These are phyloP conservation scores for Haliclystus octoradiatus DNA, from an alignment of 30 jellyfish, hydroid and myxozoan species.

Conservation along the genomic window DNA sequence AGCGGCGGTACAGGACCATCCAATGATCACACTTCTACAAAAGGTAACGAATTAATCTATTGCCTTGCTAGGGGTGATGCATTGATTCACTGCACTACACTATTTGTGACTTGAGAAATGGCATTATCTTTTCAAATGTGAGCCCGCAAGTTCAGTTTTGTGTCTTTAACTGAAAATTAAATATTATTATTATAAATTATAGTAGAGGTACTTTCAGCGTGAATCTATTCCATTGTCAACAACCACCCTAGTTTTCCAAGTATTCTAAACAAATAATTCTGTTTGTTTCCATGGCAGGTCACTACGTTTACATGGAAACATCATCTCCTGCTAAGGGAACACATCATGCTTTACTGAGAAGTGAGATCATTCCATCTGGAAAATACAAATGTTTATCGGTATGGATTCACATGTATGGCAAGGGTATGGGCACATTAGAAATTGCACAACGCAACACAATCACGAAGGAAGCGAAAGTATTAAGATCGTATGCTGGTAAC, in stretches of 20 bases:
- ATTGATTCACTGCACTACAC: too few species aligned
- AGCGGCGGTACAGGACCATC: not conserved
- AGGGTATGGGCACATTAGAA: not conserved
- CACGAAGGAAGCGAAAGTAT: not conserved
- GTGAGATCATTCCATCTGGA: not conserved
- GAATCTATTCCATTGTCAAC: too few species aligned
- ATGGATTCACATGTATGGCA: not conserved
- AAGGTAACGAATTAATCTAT: not conserved
- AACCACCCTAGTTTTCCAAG: too few species aligned
- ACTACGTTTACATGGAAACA: not conserved
- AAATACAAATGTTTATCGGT: not conserved
- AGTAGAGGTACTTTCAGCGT: not conserved
- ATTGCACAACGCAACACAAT: not conserved
- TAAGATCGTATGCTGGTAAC: not conserved
- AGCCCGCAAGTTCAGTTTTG: not conserved
- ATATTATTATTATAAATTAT: too few species aligned
- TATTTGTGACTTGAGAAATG: too few species aligned
- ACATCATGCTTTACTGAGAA: not conserved
- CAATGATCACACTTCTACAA: not conserved
- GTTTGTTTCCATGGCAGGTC: not conserved
- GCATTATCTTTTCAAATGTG: too few species aligned
- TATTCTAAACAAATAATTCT: too few species aligned
- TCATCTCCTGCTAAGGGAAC: not conserved
- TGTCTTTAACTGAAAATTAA: not conserved
- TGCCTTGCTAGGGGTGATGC: too few species aligned